Evolutionary conservation across 2,797 vertebrate genomes (phyloP), one percentile per base, ranked within the genome.

Genomic region (Arvicola amphibius): DNA sequence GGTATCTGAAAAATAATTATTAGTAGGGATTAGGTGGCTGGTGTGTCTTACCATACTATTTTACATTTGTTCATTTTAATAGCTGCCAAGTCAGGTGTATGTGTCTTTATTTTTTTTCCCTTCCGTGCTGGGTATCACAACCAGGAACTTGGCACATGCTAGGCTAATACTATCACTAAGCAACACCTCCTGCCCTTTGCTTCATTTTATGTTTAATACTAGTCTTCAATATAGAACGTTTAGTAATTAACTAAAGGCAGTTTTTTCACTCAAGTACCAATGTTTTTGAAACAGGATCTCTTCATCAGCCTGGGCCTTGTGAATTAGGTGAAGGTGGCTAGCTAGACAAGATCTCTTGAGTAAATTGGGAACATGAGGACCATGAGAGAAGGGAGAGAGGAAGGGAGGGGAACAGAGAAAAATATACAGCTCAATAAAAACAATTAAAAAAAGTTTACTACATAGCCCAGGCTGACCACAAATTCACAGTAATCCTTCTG

Each of bases 141-240:
- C 32, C 34, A 69, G 63, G 63, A 3, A 46, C 32, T 85, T 67
- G 40, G 40, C 10, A 69, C 11, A 14, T 46, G 61, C 40, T 85
- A 67, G 43, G 19, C 43, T 34, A 67, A 65, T 6, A 43, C 43
- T 6, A 46, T 32, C 29, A 69, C 63, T n/a, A 17, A 48, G n/a
- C 10, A 21, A 34, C 23, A 8, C 32, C 21, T 23, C 43, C 16
- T 43, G 10, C 12, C 21, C 40, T 46, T 84, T 34, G n/a, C 95
- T 92, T 84, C 65, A 76, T 93, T 94, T 88, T 79, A 85, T 90
- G 25, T 95, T 94, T 94, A 93, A 97, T 96, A 76, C 92, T 86
- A 95, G 85, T 96, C 90, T 90, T 85, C 88, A 69, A 27, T 83
- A 93, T 1, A 90, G 63, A 93, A 95, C 29, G 59, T 96, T 86